phyloP scores from a whole-genome alignment of 2,797 vertebrate genomes.

The Acanthurus tractus region DNA sequence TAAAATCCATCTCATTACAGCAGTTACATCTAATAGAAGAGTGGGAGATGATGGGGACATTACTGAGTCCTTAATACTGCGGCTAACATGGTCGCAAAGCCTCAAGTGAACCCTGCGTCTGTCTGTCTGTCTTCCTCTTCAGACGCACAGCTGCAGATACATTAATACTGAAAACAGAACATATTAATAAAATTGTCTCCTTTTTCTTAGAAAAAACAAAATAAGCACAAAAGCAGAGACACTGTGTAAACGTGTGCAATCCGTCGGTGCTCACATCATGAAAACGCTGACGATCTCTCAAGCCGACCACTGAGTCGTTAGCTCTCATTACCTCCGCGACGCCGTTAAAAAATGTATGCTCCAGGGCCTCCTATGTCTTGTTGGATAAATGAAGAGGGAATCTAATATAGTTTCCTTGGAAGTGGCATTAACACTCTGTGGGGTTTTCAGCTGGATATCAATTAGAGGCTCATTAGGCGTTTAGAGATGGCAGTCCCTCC shows the following conservation, averaged over 20 bases:
- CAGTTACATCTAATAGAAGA: constrained; percentile 57
- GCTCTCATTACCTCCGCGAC: constrained; percentile 40
- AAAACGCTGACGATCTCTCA: constrained; percentile 22
- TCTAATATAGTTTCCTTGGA: constrained; percentile 56
- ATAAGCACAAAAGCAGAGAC: constrained; percentile 1
- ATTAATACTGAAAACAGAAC: constrained; percentile 1
- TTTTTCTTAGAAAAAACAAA: neutral
- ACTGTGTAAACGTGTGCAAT: constrained; percentile 18
- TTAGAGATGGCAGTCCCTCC: constrained; percentile 60
- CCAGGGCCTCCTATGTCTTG: constrained; percentile 51
- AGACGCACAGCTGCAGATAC: constrained; percentile 2
- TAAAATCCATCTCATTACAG: constrained; percentile 72
- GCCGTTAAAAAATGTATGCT: constrained; percentile 66
- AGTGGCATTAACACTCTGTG: constrained; percentile 67
- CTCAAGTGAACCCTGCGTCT: constrained; percentile 16
- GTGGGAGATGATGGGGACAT: constrained; percentile 52
- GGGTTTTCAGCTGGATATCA: constrained; percentile 80
- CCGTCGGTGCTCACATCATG: constrained; percentile 4
- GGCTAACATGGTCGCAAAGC: constrained; percentile 10
- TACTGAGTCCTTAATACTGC: constrained; percentile 25
- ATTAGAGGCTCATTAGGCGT: constrained; percentile 81
- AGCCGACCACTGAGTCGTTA: constrained; percentile 40
- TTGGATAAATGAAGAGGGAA: constrained; percentile 56
- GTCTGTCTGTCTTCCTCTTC: constrained; percentile 12
- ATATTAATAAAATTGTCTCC: neutral